A percentile compares a stretch with the other conserved stretches of the same genome.
Evolutionary conservation across 2,888 invertebrate species (phyloP).

Genomic region (Platycheirus albimanus): DNA sequence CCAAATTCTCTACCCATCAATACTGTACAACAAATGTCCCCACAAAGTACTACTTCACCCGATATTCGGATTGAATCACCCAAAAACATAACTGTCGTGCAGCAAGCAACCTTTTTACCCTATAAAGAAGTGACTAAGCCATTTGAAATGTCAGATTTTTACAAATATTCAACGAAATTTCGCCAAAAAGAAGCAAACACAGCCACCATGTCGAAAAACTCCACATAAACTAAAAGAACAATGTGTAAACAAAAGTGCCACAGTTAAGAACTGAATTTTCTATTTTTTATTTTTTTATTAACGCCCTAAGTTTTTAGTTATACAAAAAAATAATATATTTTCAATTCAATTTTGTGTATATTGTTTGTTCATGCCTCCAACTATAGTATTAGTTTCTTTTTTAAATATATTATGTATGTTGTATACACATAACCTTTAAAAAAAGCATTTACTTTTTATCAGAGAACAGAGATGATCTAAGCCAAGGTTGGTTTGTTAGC

Average conservation of each 20-base stretch:
- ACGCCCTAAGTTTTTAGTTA: too few species aligned
- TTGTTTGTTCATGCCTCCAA: too few species aligned
- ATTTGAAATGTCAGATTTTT: constrained; percentile 98
- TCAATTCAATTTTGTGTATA: too few species aligned
- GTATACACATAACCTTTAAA: too few species aligned
- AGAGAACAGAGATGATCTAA: too few species aligned
- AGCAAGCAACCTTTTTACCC: constrained; percentile 94
- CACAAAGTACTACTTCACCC: constrained; percentile 76
- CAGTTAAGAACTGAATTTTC: constrained; percentile 15
- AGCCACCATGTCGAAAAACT: constrained; percentile 52
- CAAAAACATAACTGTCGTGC: constrained; percentile 92
- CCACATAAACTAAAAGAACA: neutral
- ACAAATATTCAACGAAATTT: constrained; percentile 97
- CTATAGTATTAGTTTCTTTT: too few species aligned
- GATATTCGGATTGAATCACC: constrained; percentile 89
- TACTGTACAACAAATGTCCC: constrained; percentile 51
- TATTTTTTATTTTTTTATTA: too few species aligned
- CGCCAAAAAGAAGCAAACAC: constrained; percentile 85
- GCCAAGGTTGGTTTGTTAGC: too few species aligned
- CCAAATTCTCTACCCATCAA: constrained; percentile 20
- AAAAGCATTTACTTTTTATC: too few species aligned
- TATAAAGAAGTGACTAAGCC: constrained; percentile 97
- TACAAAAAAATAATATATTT: too few species aligned
- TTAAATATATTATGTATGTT: too few species aligned
- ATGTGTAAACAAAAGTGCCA: constrained; percentile 26